phyloP scores from a whole-genome alignment of 1,140 invertebrate genomes.

The Chelonus insularis region DNA sequence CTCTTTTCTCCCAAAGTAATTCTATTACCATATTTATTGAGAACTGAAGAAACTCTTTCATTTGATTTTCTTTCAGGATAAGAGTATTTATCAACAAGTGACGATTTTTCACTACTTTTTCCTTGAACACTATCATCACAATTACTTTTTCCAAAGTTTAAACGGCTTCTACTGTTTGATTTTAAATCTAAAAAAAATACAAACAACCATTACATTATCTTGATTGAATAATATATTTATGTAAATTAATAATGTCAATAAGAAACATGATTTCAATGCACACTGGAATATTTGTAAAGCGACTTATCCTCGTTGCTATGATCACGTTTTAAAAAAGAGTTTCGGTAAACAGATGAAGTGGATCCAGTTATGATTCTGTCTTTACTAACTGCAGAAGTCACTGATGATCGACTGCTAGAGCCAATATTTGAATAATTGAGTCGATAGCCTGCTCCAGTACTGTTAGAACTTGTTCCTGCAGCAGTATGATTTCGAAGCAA shows the following conservation, averaged over 20 bases:
- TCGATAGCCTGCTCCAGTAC: conserved; percentile 47
- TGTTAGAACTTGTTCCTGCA: conserved; percentile 38
- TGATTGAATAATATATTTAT: too few species aligned
- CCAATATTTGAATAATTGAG: conserved; percentile 43
- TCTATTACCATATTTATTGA: conserved; percentile 48
- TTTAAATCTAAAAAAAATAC: conserved; percentile 31
- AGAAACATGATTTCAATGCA: conserved; percentile 28
- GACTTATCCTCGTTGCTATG: conserved; percentile 48
- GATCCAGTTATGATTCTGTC: conserved; percentile 38
- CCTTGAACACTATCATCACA: conserved; percentile 45
- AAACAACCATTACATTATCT: too few species aligned
- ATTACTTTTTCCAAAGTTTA: conserved; percentile 40
- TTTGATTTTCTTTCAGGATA: conserved; percentile 41
- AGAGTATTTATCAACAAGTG: conserved; percentile 51
- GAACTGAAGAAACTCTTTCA: conserved; percentile 47
- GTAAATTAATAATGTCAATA: neutral
- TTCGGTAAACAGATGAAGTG: conserved; percentile 37
- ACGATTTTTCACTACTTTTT: conserved; percentile 44
- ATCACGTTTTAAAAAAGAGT: conserved; percentile 44
- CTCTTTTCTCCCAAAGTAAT: conserved; percentile 45
- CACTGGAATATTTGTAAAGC: conserved; percentile 47
- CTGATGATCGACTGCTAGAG: conserved; percentile 30
- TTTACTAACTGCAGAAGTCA: neutral
- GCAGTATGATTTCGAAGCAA: conserved; percentile 36
- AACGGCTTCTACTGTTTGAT: conserved; percentile 46